Evolutionary conservation across 1,140 invertebrate genomes (phyloP).

Genomic region (Psix sp.): DNA sequence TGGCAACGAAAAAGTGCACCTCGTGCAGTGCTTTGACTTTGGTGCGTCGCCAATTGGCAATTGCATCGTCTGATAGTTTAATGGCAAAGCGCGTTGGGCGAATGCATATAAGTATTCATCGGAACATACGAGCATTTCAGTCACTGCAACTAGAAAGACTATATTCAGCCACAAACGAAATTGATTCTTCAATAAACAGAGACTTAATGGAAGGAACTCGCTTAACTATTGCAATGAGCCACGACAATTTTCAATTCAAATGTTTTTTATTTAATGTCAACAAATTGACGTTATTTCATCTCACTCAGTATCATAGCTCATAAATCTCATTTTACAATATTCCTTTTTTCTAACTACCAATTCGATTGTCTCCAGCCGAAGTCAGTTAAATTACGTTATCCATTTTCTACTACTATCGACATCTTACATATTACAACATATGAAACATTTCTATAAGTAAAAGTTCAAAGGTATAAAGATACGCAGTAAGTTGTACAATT

Average conservation of each 20-base stretch:
- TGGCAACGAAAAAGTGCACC: slow-evolving; percentile 61
- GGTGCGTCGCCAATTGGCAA: slow-evolving; percentile 65
- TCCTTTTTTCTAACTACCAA: neutral
- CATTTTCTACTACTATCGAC: too few relatives aligned
- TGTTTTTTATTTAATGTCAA: slow-evolving; percentile 16
- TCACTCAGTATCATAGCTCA: slow-evolving; percentile 4
- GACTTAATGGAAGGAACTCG: slow-evolving; percentile 42
- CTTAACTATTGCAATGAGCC: slow-evolving; percentile 21
- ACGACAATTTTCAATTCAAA: slow-evolving; percentile 33
- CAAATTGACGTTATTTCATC: slow-evolving; percentile 22
- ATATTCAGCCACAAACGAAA: slow-evolving; percentile 32
- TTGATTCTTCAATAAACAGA: slow-evolving; percentile 54
- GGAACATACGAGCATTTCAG: slow-evolving; percentile 47
- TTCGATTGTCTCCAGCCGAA: too few relatives aligned
- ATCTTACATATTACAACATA: too few relatives aligned
- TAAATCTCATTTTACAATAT: slow-evolving; percentile 1
- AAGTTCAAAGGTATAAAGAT: too few relatives aligned
- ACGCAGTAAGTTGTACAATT: too few relatives aligned
- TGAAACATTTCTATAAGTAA: too few relatives aligned
- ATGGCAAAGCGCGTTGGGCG: slow-evolving; percentile 64
- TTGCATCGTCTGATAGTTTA: slow-evolving; percentile 71
- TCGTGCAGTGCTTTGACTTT: slow-evolving; percentile 47
- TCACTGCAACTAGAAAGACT: slow-evolving; percentile 36
- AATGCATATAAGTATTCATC: slow-evolving; percentile 52
- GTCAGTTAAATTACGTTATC: too few relatives aligned